A percentile compares a stretch with the other conserved stretches of the same genome.
These are phyloP conservation scores for Vanessa atalanta DNA, from an alignment of 1,140 invertebrate genomes.

Conservation along the genomic window DNA sequence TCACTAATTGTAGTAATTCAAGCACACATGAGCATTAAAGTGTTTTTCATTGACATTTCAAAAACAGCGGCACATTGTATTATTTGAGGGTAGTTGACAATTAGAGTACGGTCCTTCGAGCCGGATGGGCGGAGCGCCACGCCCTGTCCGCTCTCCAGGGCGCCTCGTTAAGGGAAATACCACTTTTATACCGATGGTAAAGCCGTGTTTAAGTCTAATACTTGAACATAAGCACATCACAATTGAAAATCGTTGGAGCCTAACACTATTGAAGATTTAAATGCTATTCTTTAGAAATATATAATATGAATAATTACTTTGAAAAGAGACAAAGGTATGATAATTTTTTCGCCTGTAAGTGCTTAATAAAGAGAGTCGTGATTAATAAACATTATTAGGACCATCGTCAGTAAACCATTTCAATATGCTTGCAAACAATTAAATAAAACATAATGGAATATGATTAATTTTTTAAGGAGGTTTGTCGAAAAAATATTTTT, in stretches of 20 bases:
- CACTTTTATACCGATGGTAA: slow-evolving; percentile 45
- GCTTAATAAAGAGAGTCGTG: too few species aligned
- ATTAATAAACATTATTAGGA: too few species aligned
- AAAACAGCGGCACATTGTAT: slow-evolving; percentile 39
- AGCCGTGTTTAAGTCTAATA: slow-evolving; percentile 38
- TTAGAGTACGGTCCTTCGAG: slow-evolving; percentile 54
- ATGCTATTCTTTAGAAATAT: background rate
- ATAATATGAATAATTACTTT: background rate
- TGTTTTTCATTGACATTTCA: slow-evolving; percentile 34
- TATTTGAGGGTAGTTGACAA: slow-evolving; percentile 50
- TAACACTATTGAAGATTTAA: slow-evolving; percentile 16
- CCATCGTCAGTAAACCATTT: too few species aligned
- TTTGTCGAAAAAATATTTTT: too few species aligned
- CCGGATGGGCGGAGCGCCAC: slow-evolving; percentile 56
- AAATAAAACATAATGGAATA: too few species aligned
- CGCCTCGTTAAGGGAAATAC: slow-evolving; percentile 54
- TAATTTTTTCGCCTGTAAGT: too few species aligned
- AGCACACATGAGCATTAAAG: slow-evolving; percentile 36
- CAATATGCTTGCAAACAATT: too few species aligned
- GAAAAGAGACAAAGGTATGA: too few species aligned
- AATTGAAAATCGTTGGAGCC: slow-evolving; percentile 28
- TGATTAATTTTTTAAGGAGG: too few species aligned
- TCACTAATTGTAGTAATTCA: slow-evolving; percentile 34
- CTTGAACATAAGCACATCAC: slow-evolving; percentile 27
- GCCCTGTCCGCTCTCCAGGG: slow-evolving; percentile 55